phyloP scores from a whole-genome alignment of 1,140 invertebrate species.

The Melipona quadrifasciata region DNA sequence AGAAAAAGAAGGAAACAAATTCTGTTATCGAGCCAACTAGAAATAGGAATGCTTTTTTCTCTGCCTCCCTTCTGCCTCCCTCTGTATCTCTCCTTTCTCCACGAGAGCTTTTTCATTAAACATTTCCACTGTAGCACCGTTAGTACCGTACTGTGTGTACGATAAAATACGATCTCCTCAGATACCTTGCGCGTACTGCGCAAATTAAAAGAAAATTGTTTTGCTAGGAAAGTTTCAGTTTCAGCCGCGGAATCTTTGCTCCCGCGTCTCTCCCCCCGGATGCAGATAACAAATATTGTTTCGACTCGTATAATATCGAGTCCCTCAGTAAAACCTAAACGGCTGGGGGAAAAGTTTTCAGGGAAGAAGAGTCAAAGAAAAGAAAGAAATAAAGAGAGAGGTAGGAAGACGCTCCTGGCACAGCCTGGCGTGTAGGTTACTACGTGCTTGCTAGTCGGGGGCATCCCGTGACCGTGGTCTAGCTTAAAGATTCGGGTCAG shows the following conservation, averaged over 20 bases:
- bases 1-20: constrained; percentile 21
- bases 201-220: not conserved
- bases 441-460: constrained; percentile 72
- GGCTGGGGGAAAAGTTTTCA: constrained; percentile 55
- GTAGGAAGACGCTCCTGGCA: constrained; percentile 70
- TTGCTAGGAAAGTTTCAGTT: constrained; percentile 17
- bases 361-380: constrained; percentile 42
- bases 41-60: not conserved
- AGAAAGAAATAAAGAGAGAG: constrained; percentile 54
- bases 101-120: not conserved
- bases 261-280: not conserved
- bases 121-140: not conserved
- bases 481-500: constrained; percentile 79
- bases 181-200: not conserved
- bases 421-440: constrained; percentile 73
- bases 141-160: no score
- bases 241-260: not conserved
- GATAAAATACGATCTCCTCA: not conserved
- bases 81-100: no score
- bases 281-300: constrained; percentile 51
- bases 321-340: constrained; percentile 34
- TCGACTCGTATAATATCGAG: constrained; percentile 58
- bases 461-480: constrained; percentile 68
- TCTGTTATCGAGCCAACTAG: not conserved
- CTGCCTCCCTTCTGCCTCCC: no score